Conservation (phyloP, 2,888 invertebrate genomes). For the Machimus atricapillus region DNA sequence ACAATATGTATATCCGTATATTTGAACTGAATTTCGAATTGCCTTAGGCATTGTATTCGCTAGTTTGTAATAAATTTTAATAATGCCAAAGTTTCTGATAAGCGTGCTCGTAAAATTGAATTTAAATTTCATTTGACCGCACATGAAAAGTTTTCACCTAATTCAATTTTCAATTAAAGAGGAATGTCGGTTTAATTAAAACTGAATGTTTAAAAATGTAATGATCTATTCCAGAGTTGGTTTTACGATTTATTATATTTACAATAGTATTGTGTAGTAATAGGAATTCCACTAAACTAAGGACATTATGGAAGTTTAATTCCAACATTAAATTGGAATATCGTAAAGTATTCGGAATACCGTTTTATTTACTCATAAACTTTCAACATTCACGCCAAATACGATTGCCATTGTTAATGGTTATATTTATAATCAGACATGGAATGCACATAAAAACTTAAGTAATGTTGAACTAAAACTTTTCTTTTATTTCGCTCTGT, state of each 20-base stretch:
- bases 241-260: neutral
- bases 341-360: neutral
- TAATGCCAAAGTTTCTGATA: neutral
- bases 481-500: neutral
- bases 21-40: neutral
- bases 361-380: neutral
- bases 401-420: neutral
- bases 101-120: neutral
- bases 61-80: neutral
- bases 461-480: neutral
- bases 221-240: neutral
- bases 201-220: neutral
- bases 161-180: neutral
- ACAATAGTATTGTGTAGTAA: neutral
- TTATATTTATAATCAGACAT: neutral
- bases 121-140: neutral
- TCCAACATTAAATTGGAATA: neutral
- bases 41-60: neutral
- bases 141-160: neutral
- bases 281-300: neutral
- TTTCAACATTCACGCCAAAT: neutral
- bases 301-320: neutral
- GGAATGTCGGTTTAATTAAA: neutral
- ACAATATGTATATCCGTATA: no score
- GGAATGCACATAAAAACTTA: neutral